These are phyloP conservation scores for Pseudomyrmex flavicornis DNA, from an alignment of 1,140 invertebrate genomes.

Conservation along the genomic window DNA sequence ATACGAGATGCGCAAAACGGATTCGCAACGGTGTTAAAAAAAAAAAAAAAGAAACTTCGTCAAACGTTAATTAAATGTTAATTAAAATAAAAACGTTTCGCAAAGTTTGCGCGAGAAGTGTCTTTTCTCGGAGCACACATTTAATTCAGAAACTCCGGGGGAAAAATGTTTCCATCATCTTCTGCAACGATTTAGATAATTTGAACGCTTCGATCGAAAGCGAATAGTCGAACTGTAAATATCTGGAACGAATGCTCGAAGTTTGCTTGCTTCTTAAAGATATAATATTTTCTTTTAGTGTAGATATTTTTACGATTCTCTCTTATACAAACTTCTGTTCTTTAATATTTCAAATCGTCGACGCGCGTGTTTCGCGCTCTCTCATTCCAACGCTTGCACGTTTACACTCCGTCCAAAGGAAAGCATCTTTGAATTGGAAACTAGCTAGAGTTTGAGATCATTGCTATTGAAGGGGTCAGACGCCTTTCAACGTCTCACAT, in stretches of 20 bases:
- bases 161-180: not conserved
- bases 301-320: conserved; percentile 4
- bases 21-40: not conserved
- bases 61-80: not conserved
- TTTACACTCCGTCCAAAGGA: not conserved
- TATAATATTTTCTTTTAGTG: not conserved
- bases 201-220: not conserved
- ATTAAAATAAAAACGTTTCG: no score
- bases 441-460: not conserved
- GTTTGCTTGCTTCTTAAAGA: not conserved
- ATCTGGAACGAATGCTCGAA: no score
- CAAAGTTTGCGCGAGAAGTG: no score
- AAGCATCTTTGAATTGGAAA: conserved; percentile 16
- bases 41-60: not conserved
- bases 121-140: no score
- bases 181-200: not conserved
- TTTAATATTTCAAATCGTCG: not conserved
- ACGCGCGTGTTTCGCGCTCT: no score
- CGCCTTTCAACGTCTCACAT: conserved; percentile 8
- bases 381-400: not conserved
- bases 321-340: conserved; percentile 2
- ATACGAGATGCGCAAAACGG: conserved; percentile 4
- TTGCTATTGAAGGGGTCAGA: not conserved
- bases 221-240: not conserved
- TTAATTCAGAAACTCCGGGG: no score